A percentile compares a stretch with the other conserved stretches of the same genome.
phyloP scores from a whole-genome alignment of 2,888 invertebrate species.

The Linyphia triangularis region DNA sequence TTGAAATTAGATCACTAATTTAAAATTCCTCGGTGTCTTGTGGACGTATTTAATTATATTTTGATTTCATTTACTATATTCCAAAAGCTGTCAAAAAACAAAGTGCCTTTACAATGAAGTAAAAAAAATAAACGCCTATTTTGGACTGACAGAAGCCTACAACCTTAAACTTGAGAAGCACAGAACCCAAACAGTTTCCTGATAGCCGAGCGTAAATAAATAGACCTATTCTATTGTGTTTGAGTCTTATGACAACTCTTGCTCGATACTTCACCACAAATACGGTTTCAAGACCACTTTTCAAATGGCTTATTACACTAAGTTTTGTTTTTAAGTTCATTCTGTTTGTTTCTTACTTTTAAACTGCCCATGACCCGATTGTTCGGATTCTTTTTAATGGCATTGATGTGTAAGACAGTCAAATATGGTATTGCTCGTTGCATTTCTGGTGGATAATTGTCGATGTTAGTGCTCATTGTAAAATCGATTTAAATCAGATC shows the following conservation, averaged over 20 bases:
- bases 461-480: too few species aligned
- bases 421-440: neutral
- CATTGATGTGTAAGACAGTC: neutral
- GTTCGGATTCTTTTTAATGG: neutral
- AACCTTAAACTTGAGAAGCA: slow-evolving; percentile 71
- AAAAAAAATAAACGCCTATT: too few species aligned
- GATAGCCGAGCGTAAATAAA: slow-evolving; percentile 15
- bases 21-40: too few species aligned
- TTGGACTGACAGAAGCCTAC: slow-evolving; percentile 11
- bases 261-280: neutral
- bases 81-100: too few species aligned
- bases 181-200: slow-evolving; percentile 48
- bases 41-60: too few species aligned
- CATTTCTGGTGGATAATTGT: too few species aligned
- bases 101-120: too few species aligned
- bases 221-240: neutral
- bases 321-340: neutral
- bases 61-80: too few species aligned
- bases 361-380: slow-evolving; percentile 16
- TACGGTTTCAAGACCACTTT: neutral
- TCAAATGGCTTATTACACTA: neutral
- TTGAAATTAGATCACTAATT: too few species aligned
- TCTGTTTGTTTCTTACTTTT: slow-evolving; percentile 2
- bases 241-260: neutral
- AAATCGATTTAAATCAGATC: too few species aligned